Conservation (phyloP, 1,140 invertebrate species). For the Zaprionus kolodkinae region DNA sequence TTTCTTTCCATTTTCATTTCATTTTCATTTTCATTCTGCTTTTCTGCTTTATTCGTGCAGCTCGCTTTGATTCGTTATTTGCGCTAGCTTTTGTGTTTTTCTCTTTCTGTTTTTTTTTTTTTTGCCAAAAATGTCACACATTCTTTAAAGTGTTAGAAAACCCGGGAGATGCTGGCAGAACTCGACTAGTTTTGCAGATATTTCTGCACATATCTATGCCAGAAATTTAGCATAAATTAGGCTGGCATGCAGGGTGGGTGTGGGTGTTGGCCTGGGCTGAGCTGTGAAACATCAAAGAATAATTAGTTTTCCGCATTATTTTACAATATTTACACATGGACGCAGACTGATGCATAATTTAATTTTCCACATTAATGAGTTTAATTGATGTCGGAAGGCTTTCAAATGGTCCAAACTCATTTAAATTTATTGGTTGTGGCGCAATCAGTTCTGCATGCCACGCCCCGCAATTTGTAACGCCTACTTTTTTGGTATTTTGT, state of each 20-base stretch:
- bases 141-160: constrained; percentile 35
- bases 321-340: constrained; percentile 33
- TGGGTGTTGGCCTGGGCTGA: too few relatives aligned
- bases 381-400: constrained; percentile 48
- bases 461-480: constrained; percentile 6
- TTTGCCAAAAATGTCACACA: constrained; percentile 63
- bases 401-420: constrained; percentile 39
- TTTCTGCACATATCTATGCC: not conserved
- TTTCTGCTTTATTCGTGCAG: constrained; percentile 18
- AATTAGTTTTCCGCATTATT: constrained; percentile 39
- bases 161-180: too few relatives aligned
- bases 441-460: not conserved
- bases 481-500: constrained; percentile 12
- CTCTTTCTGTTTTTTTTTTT: constrained; percentile 7
- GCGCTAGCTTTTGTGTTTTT: constrained; percentile 28
- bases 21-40: constrained; percentile 1
- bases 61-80: constrained; percentile 26
- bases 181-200: not conserved
- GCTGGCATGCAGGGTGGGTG: too few relatives aligned
- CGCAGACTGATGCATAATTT: constrained; percentile 38
- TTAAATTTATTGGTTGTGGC: constrained; percentile 27
- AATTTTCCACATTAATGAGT: constrained; percentile 51
- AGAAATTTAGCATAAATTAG: not conserved
- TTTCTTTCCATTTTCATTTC: constrained; percentile 11
- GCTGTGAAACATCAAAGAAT: constrained; percentile 5